phyloP scores from a whole-genome alignment of 2,888 invertebrate genomes.

The Ophraella communa region DNA sequence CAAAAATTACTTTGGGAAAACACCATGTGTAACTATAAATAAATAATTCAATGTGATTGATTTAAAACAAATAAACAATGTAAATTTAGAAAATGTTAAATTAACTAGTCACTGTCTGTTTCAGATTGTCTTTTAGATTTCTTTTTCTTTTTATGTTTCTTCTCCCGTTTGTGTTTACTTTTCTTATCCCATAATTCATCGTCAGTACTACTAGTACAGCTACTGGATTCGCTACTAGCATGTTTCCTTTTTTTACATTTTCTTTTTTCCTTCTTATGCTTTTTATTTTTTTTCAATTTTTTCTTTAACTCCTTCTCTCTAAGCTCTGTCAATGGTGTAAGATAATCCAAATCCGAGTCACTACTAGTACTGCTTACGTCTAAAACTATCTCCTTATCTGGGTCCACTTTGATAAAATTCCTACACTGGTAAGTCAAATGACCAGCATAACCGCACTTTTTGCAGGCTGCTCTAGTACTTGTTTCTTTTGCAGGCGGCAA shows the following conservation, averaged over 20 bases:
- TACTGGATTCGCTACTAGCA: constrained; percentile 41
- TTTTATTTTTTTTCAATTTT: constrained; percentile 70
- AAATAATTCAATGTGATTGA: too few species aligned
- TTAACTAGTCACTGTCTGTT: not conserved
- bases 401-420: constrained; percentile 94
- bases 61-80: too few species aligned
- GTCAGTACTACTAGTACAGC: constrained; percentile 38
- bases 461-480: constrained; percentile 83
- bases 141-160: constrained; percentile 40
- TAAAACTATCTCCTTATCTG: constrained; percentile 88
- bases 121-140: constrained; percentile 1
- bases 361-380: constrained; percentile 96
- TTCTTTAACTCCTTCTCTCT: constrained; percentile 78
- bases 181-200: constrained; percentile 45
- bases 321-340: constrained; percentile 81
- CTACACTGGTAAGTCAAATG: constrained; percentile 95
- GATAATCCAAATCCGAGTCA: constrained; percentile 81
- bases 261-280: constrained; percentile 65
- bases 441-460: constrained; percentile 95
- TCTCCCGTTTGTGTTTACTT: constrained; percentile 55
- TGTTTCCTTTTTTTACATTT: constrained; percentile 57
- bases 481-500: constrained; percentile 69
- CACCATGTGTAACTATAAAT: too few species aligned
- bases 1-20: too few species aligned
- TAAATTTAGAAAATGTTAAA: too few species aligned